Evolutionary conservation across 2,888 invertebrate species (phyloP), one percentile per base, ranked within the genome.

Genomic region (Thecocarcelia acutangulata): DNA sequence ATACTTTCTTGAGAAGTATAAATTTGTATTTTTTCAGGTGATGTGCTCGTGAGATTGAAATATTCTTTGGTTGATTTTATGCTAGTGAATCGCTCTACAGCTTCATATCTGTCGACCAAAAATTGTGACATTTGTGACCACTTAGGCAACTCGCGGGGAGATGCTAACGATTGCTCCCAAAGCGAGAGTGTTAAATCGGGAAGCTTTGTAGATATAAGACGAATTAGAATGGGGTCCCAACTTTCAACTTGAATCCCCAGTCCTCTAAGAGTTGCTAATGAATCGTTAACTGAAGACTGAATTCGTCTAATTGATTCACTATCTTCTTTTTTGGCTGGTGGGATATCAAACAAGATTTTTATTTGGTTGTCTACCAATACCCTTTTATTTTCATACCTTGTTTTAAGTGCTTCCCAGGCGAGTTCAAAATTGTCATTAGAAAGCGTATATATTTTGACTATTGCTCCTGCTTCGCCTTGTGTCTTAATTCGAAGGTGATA

Each of bases 231-330:
- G n/a, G n/a, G n/a, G n/a, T n/a, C n/a, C n/a, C n/a, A n/a, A n/a
- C n/a, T n/a, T n/a, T n/a, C n/a, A n/a, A n/a, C n/a, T n/a, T n/a
- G n/a, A n/a, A n/a, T n/a, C n/a, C n/a, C n/a, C n/a, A n/a, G n/a
- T n/a, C n/a, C n/a, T n/a, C n/a, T n/a, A n/a, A n/a, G n/a, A n/a
- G 52, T 52, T 2, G 52, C 24, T 11, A 24, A 12, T 21, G 5
- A 52, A 52, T 52, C 52, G 24, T 13, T 52, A 13, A 52, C 52
- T 3, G 52, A 24, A 21, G 52, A 52, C 12, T 52, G 52, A 24
- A 52, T 52, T 28, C 28, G 28, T 6, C 28, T 28, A 4, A 28
- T 28, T 28, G 28, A 28, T 6, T 28, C 28, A 28, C 28, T 28
- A 28, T 52, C 24, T 52, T 24, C 52, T 13, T 24, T 52, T 21